Base-by-base conservation (phyloP, 1,140 invertebrate genomes). In the Drosophila navojoa region DNA sequence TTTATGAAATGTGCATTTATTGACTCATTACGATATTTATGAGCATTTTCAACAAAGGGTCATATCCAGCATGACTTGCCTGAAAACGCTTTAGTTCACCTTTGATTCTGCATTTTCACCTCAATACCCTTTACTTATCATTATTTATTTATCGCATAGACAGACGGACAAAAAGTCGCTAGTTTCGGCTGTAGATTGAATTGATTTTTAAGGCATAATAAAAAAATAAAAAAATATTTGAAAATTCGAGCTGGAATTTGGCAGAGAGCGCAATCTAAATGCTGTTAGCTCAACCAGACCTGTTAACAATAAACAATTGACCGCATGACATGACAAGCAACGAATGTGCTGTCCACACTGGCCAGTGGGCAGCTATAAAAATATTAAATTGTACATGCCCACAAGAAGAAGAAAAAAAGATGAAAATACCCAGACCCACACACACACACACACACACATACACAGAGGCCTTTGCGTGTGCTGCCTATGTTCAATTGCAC, bases 221-320 rank as follows among this genome's bases (percentile, higher is more conserved):
- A 11, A 50, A 74, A 50, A 76, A 63, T 55, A 52, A 68, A 11
- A 50, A 74, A 50, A 76, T 49, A 50, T 54, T 40, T 50, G 2
- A 27, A 15, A 16, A 55, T 27, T 35, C 27, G 29, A 35, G 29
- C 6, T 38, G 32, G 47, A 27, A 5, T 32, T 25, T 25, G 16
- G 27, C 19, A 6, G 16, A 6, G 15, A 9, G 25, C 15, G 25
- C 52, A 35, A 32, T 54, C 52, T 10, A 10, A 19, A 19, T 25
- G 47, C 64, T 40, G 60, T 60, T 54, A 38, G 42, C 72, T 68
- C 32, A 63, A 59, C 66, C 54, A 19, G 3, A 32, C 70, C 59
- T 82, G 84, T 89, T 77, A 79, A 84, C 84, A 75, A 87, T 89
- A 82, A 82, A 87, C 73, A 82, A 79, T 87, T 79, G 82, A 87